These are phyloP conservation scores for Enteromius anoplus DNA, from an alignment of 2,797 vertebrate species.

Conservation along the genomic window DNA sequence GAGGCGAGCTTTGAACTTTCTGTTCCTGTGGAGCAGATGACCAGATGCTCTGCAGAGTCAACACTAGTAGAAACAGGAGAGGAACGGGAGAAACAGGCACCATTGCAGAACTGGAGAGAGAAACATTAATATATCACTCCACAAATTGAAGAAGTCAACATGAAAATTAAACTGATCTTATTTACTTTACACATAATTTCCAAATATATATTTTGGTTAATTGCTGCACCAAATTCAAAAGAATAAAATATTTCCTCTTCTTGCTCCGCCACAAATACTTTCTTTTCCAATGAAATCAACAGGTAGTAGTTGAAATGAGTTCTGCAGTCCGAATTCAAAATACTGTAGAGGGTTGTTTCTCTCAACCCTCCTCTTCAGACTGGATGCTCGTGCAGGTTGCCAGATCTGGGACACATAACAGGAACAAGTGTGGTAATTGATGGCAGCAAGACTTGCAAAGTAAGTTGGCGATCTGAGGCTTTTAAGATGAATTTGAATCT, in stretches of 20 bases:
- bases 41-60: constrained; percentile 54
- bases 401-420: no score
- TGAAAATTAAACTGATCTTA: background rate
- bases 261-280: background rate
- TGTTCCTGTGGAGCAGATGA: constrained; percentile 35
- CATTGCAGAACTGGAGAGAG: constrained; percentile 66
- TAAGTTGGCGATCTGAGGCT: background rate
- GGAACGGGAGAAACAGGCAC: constrained; percentile 49
- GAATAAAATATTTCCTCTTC: background rate
- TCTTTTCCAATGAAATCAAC: no score
- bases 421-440: background rate
- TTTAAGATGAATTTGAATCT: background rate
- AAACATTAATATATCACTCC: background rate
- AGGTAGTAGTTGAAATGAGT: background rate
- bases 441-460: background rate
- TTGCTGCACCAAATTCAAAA: background rate
- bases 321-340: background rate
- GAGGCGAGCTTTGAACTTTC: constrained; percentile 31
- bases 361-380: background rate
- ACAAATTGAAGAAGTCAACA: background rate
- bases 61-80: constrained; percentile 57
- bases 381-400: background rate
- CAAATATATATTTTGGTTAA: background rate
- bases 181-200: background rate
- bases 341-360: background rate